Percentiles rank a stretch among this genome's conserved stretches.
phyloP scores from a whole-genome alignment of 2,888 invertebrate species.

The Agrotis puta region DNA sequence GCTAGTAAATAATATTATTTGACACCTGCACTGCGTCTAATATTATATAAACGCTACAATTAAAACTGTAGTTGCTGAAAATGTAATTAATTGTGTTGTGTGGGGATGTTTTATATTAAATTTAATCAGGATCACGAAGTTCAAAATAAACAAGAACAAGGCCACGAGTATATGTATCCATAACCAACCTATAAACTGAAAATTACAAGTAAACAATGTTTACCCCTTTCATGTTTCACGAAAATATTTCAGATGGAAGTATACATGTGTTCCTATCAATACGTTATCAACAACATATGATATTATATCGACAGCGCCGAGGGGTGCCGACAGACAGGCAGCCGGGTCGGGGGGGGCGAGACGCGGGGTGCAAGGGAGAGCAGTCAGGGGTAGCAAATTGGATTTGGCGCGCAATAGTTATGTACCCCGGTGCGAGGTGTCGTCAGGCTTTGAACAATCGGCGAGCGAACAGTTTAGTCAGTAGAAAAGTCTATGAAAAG shows the following conservation, averaged over 20 bases:
- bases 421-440: constrained; percentile 38
- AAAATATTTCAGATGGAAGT: background rate
- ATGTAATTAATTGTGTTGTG: background rate
- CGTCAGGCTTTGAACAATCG: constrained; percentile 48
- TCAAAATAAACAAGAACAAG: background rate
- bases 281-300: constrained; percentile 44
- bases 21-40: background rate
- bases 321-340: constrained; percentile 48
- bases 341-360: constrained; percentile 22
- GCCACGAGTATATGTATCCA: background rate
- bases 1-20: background rate
- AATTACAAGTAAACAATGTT: background rate
- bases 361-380: constrained; percentile 13
- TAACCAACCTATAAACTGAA: background rate
- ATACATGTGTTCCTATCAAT: constrained; percentile 26
- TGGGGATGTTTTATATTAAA: background rate
- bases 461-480: background rate
- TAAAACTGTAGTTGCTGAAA: background rate
- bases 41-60: background rate
- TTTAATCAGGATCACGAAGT: background rate
- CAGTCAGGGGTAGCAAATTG: constrained; percentile 63
- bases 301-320: constrained; percentile 32
- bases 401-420: constrained; percentile 63
- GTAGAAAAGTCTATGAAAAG: too few relatives aligned
- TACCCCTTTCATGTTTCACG: background rate